phyloP scores from a whole-genome alignment of 2,113 vertebrate genomes.

The Coregonus clupeaformis region DNA sequence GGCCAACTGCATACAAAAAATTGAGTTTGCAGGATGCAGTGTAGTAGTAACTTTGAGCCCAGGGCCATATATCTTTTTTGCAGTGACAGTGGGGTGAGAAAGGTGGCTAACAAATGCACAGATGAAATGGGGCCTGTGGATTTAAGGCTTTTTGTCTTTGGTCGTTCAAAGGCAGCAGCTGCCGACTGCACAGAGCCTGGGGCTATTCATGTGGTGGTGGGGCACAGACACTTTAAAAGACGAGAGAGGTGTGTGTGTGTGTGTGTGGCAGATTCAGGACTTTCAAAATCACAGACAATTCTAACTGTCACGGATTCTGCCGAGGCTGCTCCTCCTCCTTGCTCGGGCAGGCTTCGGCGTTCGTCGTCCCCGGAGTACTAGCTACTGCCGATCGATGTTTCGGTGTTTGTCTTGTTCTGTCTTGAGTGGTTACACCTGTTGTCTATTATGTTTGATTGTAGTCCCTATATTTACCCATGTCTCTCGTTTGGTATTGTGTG shows the following conservation, averaged over 20 bases:
- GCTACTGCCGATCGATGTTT: too few relatives aligned
- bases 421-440: too few relatives aligned
- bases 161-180: constrained; percentile 77
- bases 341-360: too few relatives aligned
- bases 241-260: constrained; percentile 32
- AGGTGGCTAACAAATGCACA: constrained; percentile 70
- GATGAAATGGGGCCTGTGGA: constrained; percentile 72
- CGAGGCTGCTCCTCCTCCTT: too few relatives aligned
- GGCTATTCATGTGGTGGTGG: constrained; percentile 67
- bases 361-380: too few relatives aligned
- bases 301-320: too few relatives aligned
- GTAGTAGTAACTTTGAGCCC: constrained; percentile 30
- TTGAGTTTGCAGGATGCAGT: too few relatives aligned
- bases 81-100: constrained; percentile 57
- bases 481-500: too few relatives aligned
- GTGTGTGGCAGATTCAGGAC: constrained; percentile 5
- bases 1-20: background rate
- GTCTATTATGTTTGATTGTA: too few relatives aligned
- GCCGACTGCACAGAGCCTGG: constrained; percentile 67
- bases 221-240: constrained; percentile 63
- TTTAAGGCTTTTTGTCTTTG: constrained; percentile 75
- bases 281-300: background rate
- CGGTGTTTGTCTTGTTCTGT: too few relatives aligned
- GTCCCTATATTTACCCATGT: too few relatives aligned
- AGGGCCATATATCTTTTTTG: constrained; percentile 37